phyloP scores from a whole-genome alignment of 2,797 vertebrate genomes.

The Capromys pilorides region DNA sequence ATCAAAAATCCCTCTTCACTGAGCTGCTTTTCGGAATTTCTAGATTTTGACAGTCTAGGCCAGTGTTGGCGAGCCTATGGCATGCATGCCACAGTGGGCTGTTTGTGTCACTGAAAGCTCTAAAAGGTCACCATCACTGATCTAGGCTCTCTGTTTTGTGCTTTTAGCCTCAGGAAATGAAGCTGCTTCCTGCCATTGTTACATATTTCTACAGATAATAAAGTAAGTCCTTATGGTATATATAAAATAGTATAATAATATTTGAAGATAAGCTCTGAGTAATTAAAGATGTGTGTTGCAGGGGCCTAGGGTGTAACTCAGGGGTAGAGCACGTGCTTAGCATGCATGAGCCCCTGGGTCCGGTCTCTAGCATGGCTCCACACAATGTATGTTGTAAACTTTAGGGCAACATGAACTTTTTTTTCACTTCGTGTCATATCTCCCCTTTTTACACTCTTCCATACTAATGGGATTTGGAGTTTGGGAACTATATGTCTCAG shows the following conservation, averaged over 20 bases:
- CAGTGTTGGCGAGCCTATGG: background rate
- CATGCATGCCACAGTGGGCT: background rate
- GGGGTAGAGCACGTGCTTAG: background rate
- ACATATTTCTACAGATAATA: background rate
- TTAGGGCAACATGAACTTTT: background rate
- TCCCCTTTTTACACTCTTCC: background rate
- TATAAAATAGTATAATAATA: background rate
- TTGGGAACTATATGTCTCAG: constrained; percentile 33
- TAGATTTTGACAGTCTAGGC: background rate
- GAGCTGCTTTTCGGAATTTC: background rate
- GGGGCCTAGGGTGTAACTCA: background rate
- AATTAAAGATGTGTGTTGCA: background rate
- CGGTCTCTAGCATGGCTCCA: background rate
- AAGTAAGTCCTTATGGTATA: background rate
- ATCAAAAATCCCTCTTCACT: background rate
- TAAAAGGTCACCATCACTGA: background rate
- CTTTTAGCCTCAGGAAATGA: background rate
- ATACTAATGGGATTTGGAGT: background rate
- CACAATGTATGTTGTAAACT: background rate
- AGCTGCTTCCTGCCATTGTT: background rate
- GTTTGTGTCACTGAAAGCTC: background rate
- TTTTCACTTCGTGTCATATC: background rate
- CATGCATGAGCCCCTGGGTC: background rate
- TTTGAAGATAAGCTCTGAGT: background rate
- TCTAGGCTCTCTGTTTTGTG: background rate